phyloP scores from a whole-genome alignment of 2,888 invertebrate species.

The Epinotia brunnichana region DNA sequence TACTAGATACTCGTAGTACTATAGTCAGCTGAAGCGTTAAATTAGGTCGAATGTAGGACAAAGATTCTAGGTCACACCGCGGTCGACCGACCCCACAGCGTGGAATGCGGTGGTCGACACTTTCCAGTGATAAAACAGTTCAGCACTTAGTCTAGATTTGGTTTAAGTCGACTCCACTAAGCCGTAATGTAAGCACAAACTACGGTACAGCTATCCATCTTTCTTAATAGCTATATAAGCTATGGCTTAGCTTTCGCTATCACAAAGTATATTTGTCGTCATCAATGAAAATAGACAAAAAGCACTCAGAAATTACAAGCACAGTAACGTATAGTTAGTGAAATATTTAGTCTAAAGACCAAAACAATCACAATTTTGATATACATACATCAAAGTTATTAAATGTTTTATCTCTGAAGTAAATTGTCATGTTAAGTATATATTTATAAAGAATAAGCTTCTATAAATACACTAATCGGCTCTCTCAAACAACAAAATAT shows the following conservation, averaged over 20 bases:
- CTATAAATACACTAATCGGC: no score
- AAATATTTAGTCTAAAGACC: no score
- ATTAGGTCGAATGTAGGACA: slow-evolving; percentile 25
- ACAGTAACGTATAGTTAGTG: no score
- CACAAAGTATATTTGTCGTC: neutral
- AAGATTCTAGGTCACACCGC: slow-evolving; percentile 38
- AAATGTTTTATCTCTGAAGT: no score
- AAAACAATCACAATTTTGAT: neutral
- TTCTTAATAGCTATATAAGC: no score
- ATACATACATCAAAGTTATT: neutral
- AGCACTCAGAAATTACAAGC: neutral
- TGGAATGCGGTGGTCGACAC: slow-evolving; percentile 33
- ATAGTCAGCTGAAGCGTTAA: slow-evolving; percentile 14
- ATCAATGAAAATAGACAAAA: neutral
- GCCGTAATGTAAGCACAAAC: neutral
- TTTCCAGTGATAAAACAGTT: slow-evolving; percentile 32
- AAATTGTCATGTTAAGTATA: no score
- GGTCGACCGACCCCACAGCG: slow-evolving; percentile 30
- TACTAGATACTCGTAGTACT: neutral
- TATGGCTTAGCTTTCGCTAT: no score
- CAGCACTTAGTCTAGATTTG: slow-evolving; percentile 2
- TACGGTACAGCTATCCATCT: neutral
- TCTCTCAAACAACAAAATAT: no score
- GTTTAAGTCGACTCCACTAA: neutral
- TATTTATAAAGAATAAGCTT: no score